phyloP scores from a whole-genome alignment of 1,140 invertebrate genomes.

The Globodera rostochiensis region DNA sequence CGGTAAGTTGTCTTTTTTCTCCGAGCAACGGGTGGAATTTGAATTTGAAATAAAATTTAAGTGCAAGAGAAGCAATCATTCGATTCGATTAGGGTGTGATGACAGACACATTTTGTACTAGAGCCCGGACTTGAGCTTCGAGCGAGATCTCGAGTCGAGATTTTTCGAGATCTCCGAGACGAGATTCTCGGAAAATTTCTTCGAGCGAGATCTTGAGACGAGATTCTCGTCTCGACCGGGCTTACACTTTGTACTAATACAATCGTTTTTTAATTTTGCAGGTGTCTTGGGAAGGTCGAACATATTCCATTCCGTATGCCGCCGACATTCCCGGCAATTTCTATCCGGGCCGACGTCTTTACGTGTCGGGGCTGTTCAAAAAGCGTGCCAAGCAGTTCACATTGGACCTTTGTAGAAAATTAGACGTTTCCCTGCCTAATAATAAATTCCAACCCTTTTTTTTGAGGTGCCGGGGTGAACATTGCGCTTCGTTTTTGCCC shows the following conservation, averaged over 20 bases:
- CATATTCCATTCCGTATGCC: conserved; percentile 55
- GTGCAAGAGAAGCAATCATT: too few relatives aligned
- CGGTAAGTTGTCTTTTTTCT: conserved; percentile 25
- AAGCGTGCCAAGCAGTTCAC: conserved; percentile 57
- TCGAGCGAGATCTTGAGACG: too few relatives aligned
- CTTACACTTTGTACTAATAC: too few relatives aligned
- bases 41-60: too few relatives aligned
- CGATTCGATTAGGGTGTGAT: too few relatives aligned
- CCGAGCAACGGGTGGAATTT: too few relatives aligned
- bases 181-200: too few relatives aligned
- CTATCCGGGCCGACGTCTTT: conserved; percentile 61
- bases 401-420: conserved; percentile 54
- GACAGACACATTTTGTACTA: too few relatives aligned
- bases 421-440: neutral
- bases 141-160: too few relatives aligned
- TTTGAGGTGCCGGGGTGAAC: conserved; percentile 15
- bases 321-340: conserved; percentile 65
- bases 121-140: too few relatives aligned
- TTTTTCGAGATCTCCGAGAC: too few relatives aligned
- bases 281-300: conserved; percentile 39
- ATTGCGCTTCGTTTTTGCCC: conserved; percentile 14
- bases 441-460: neutral
- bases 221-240: too few relatives aligned
- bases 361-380: conserved; percentile 57
- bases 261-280: neutral